A percentile compares a stretch with the other conserved stretches of the same genome.
Evolutionary conservation across 2,113 vertebrate genomes (phyloP).

Genomic region (Ictidomys tridecemlineatus): DNA sequence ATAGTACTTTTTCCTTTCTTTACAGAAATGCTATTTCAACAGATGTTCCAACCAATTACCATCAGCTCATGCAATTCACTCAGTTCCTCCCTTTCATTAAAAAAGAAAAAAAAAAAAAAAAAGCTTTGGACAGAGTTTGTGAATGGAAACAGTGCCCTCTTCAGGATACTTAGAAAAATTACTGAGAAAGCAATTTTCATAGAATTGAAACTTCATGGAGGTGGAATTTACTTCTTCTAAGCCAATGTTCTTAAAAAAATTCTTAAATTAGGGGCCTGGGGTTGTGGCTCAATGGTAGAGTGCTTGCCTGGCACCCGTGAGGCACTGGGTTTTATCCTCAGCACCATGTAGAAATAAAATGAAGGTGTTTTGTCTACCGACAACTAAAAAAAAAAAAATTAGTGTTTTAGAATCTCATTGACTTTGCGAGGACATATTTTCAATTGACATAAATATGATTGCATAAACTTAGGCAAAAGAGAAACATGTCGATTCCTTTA

Average conservation of each 20-base stretch:
- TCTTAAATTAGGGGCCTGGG: background rate
- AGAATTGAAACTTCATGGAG: background rate
- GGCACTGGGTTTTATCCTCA: too few species aligned
- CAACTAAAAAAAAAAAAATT: background rate
- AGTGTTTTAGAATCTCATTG: conserved; percentile 3
- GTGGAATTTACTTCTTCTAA: conserved; percentile 14
- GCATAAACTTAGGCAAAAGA: conserved; percentile 18
- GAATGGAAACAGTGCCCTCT: conserved; percentile 56
- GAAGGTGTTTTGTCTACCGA: too few species aligned
- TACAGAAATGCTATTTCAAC: conserved; percentile 44
- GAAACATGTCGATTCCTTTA: background rate
- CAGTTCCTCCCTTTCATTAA: background rate
- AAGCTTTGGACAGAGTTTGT: background rate
- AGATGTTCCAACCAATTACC: conserved; percentile 49
- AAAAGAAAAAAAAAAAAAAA: background rate
- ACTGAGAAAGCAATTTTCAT: background rate
- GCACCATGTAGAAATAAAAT: too few species aligned
- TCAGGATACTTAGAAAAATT: conserved; percentile 55
- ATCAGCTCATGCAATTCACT: conserved; percentile 37
- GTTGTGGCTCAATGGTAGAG: too few species aligned
- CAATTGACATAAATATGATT: background rate
- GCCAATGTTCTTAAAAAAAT: background rate
- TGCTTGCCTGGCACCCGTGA: too few species aligned
- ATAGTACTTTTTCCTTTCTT: background rate
- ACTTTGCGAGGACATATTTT: background rate